Conservation (phyloP, 2,113 vertebrate genomes). For the Stegastes partitus region DNA sequence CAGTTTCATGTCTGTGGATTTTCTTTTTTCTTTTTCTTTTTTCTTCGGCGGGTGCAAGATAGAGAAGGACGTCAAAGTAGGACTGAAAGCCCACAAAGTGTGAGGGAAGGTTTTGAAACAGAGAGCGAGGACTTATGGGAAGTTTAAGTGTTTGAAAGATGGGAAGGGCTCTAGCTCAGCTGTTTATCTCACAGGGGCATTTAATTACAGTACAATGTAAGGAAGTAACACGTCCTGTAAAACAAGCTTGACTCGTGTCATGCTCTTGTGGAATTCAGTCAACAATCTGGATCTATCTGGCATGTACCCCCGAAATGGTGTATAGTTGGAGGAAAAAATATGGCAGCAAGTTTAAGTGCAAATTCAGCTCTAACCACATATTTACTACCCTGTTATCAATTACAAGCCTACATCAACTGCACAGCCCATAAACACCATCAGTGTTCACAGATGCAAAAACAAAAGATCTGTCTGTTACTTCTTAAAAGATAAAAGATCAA, state of each 20-base stretch:
- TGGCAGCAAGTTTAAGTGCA: neutral
- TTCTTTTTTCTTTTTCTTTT: neutral
- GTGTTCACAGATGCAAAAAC: conserved; percentile 60
- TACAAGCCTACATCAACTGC: neutral
- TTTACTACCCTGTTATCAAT: neutral
- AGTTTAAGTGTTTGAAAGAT: conserved; percentile 38
- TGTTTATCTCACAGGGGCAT: conserved; percentile 27
- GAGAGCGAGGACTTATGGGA: conserved; percentile 41
- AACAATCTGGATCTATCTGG: neutral
- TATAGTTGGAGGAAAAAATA: neutral
- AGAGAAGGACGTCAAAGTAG: conserved; percentile 51
- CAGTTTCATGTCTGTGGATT: conserved; percentile 54
- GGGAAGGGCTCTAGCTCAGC: neutral
- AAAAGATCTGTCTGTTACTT: conserved; percentile 55
- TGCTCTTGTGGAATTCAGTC: neutral
- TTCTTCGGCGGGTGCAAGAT: conserved; percentile 32
- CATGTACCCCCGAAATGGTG: neutral
- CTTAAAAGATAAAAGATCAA: conserved; percentile 70
- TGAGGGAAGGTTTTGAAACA: conserved; percentile 51
- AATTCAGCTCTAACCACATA: neutral
- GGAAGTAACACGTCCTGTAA: conserved; percentile 4
- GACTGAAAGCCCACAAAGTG: conserved; percentile 32
- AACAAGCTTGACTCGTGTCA: too few species aligned
- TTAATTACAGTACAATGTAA: conserved; percentile 5
- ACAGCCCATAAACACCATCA: neutral